A percentile compares a stretch with the other conserved stretches of the same genome.
Conservation (phyloP, 2,888 invertebrate genomes). For the Daptonema setosum region DNA sequence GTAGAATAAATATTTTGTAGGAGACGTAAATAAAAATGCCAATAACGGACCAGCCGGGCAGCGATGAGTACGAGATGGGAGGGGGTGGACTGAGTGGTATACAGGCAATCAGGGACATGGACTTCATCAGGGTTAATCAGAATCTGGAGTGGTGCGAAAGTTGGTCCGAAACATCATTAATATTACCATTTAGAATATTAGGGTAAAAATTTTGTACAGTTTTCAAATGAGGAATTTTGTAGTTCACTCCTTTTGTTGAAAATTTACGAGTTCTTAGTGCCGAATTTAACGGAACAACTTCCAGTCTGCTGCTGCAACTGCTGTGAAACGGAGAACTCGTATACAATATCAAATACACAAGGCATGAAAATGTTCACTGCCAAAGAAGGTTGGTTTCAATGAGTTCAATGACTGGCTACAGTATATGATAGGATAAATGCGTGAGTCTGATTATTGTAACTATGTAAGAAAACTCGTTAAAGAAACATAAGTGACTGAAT, state of each 20-base stretch:
- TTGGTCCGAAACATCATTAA: not conserved
- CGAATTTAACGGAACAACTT: too few species aligned
- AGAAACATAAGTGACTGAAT: too few species aligned
- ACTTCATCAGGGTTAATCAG: not conserved
- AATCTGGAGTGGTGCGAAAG: not conserved
- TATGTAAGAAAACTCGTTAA: too few species aligned
- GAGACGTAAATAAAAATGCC: too few species aligned
- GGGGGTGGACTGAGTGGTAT: not conserved
- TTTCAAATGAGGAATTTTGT: not conserved
- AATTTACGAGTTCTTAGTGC: too few species aligned
- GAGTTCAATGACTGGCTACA: too few species aligned
- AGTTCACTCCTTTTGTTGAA: not conserved
- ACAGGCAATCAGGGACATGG: not conserved
- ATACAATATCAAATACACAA: not conserved
- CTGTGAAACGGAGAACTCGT: not conserved
- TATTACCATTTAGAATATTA: not conserved
- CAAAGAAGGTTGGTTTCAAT: not conserved
- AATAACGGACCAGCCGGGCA: not conserved
- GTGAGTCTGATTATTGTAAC: too few species aligned
- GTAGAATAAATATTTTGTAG: too few species aligned
- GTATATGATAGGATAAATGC: too few species aligned
- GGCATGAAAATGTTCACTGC: not conserved
- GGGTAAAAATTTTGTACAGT: not conserved
- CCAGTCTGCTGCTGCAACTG: conserved; percentile 1
- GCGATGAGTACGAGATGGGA: not conserved